Conservation (phyloP, 2,888 invertebrate species). For the Yponomeuta sedellus region DNA sequence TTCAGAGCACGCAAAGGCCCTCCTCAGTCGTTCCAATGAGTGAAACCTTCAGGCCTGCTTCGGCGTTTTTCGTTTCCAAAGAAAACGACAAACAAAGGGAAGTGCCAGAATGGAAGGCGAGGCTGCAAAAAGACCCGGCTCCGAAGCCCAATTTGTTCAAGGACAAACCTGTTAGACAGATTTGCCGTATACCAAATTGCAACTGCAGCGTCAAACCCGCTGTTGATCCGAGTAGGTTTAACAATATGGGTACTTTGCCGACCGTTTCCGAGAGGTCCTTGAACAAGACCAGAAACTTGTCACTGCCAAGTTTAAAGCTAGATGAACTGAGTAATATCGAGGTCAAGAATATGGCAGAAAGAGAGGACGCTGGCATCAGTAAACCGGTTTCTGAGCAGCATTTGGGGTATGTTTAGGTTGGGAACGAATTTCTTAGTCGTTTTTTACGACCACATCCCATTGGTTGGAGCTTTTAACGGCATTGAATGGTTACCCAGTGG, state of each 20-base stretch:
- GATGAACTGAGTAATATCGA: conserved; percentile 50
- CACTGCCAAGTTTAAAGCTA: conserved; percentile 63
- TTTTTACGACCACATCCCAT: no score
- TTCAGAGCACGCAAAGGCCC: conserved; percentile 49
- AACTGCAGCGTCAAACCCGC: conserved; percentile 52
- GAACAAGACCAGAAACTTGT: conserved; percentile 56
- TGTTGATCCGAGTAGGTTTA: conserved; percentile 42
- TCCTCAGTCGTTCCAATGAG: conserved; percentile 65
- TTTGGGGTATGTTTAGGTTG: conserved; percentile 71
- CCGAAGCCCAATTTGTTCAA: conserved; percentile 39
- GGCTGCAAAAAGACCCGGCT: conserved; percentile 53
- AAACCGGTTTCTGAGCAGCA: conserved; percentile 74
- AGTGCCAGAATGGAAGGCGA: conserved; percentile 60
- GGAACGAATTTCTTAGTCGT: background rate
- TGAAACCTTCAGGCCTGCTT: conserved; percentile 64
- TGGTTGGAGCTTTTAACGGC: no score
- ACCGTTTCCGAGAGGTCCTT: conserved; percentile 51
- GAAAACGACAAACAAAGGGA: conserved; percentile 48
- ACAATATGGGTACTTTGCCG: conserved; percentile 55
- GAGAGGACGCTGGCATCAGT: conserved; percentile 40
- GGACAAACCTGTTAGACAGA: conserved; percentile 55
- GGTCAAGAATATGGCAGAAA: conserved; percentile 50
- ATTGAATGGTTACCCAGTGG: background rate
- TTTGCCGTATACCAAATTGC: conserved; percentile 65
- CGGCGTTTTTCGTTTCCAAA: conserved; percentile 45